A percentile compares a stretch with the other conserved stretches of the same genome.
These are phyloP conservation scores for Odocoileus virginianus DNA, from an alignment of 2,113 vertebrate genomes.

Conservation along the genomic window DNA sequence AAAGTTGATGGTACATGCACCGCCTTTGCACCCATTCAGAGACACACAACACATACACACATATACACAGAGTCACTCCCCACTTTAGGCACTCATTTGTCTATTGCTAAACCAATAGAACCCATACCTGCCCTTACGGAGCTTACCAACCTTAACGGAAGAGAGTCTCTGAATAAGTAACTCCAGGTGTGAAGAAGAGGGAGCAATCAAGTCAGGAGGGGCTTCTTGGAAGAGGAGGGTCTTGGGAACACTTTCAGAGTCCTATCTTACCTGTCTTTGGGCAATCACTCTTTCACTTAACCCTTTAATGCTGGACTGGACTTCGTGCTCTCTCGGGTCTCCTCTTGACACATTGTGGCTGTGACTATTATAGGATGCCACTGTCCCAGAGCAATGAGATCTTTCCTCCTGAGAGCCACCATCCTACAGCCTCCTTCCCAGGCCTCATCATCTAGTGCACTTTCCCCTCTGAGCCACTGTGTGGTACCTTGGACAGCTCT, in stretches of 20 bases:
- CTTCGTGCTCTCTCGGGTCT: not conserved
- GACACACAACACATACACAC: not conserved
- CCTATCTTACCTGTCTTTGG: not conserved
- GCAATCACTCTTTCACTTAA: not conserved
- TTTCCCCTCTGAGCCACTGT: not conserved
- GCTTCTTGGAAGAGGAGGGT: not conserved
- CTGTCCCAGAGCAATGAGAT: not conserved
- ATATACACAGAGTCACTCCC: not conserved
- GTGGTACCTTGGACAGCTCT: not conserved
- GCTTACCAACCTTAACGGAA: not conserved
- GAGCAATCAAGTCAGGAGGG: not conserved
- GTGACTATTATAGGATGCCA: not conserved
- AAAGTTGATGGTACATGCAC: not conserved
- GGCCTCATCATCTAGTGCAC: fast-evolving
- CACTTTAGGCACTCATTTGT: not conserved
- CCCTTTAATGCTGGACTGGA: not conserved
- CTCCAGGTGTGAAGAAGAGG: not conserved
- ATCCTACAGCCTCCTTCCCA: not conserved
- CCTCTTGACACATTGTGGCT: not conserved
- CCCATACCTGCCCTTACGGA: not conserved
- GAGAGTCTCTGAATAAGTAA: not conserved
- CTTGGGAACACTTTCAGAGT: not conserved
- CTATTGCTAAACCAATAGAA: not conserved
- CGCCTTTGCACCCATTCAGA: not conserved
- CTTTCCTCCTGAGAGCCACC: not conserved